Conservation (phyloP, 2,113 vertebrate genomes). For the Pyrgilauda ruficollis region DNA sequence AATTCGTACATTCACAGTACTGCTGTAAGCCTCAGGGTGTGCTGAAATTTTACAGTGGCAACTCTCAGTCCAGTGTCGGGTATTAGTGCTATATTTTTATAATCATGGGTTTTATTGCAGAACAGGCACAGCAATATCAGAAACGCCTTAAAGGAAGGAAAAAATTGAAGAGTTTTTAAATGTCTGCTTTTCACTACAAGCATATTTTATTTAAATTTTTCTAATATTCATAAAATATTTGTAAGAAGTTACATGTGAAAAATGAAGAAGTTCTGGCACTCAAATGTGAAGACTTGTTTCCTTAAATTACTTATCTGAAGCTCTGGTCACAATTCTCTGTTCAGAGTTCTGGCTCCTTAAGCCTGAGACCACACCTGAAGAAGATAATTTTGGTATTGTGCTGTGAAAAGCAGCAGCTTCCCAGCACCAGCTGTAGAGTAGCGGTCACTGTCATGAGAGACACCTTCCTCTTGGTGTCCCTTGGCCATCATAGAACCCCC, state of each 20-base stretch:
- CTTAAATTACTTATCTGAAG: neutral
- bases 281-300: neutral
- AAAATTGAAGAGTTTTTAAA: neutral
- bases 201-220: neutral
- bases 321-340: neutral
- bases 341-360: neutral
- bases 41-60: neutral
- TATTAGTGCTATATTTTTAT: neutral
- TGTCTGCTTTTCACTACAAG: neutral
- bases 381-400: neutral
- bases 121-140: neutral
- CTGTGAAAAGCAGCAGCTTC: neutral
- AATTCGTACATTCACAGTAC: neutral
- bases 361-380: neutral
- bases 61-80: neutral
- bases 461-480: neutral
- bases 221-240: neutral
- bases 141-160: neutral
- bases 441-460: neutral
- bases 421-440: neutral
- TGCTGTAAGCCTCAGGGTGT: neutral
- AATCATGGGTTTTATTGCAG: neutral
- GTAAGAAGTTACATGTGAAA: neutral
- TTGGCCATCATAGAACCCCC: neutral
- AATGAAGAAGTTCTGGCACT: neutral